Evolutionary conservation across 1,140 invertebrate genomes (phyloP), one percentile per base, ranked within the genome.

Genomic region (Penaeus chinensis): DNA sequence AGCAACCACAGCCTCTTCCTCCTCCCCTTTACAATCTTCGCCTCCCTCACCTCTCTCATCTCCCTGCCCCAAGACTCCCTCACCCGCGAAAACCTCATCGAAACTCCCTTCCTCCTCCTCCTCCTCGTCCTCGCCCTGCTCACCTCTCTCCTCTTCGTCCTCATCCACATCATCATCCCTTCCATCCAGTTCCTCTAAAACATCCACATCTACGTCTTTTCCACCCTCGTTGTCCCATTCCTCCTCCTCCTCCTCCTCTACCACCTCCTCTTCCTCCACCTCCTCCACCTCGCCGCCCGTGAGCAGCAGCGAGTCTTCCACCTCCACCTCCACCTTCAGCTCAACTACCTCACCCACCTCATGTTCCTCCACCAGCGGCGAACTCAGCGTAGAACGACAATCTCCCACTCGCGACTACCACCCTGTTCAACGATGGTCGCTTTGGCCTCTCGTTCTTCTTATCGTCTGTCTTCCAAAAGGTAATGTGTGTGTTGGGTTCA

Each of bases 401-500:
- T 66, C 62, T 81, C 71, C 84, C 18, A 65, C 65, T 66, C 84
- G 84, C 63, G 84, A 79, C 65, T 47, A 37, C 62, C 77, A 54
- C 11, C 54, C 54, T 8, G 54, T 66, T 61, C 84, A 60, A 24
- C 86, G 86, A 54, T 87, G 86, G 86, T 79, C 86, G 61, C 63
- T 87, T 54, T 87, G 86, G 86, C 80, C 86, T 54, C 80, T 87
- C 69, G 74, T 83, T 79, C 80, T 87, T 54, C 80, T 87, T 74
- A 87, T 87, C 86, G 86, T 87, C 86, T 87, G 86, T 87, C 86
- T 87, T 87, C 86, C 86, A 87, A 87, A 87, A 87, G 86, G 86
- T 87, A 87, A 87, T 71, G 66, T 82, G 66, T 82, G 32, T 27
- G 54, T 13, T 13, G 42, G 16, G 71, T 74, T 32, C n/a, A 13